These are phyloP conservation scores for Physella acuta DNA, from an alignment of 1,140 invertebrate species.

Conservation along the genomic window DNA sequence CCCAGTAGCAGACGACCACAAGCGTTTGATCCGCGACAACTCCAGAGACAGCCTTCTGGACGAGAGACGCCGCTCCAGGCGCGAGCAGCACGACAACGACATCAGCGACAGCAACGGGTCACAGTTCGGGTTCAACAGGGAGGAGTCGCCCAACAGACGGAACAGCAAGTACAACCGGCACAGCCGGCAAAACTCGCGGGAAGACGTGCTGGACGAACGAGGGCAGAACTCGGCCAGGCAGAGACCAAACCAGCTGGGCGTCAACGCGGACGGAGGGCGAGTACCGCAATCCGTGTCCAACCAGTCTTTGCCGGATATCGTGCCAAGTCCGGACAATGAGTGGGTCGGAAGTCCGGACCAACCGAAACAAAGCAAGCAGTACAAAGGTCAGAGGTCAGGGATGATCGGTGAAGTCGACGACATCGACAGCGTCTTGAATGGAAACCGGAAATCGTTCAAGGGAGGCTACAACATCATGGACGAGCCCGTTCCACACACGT, in stretches of 20 bases:
- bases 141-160: slow-evolving; percentile 50
- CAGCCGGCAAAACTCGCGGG: slow-evolving; percentile 46
- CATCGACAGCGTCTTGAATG: slow-evolving; percentile 49
- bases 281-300: slow-evolving; percentile 32
- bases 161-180: slow-evolving; percentile 34
- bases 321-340: slow-evolving; percentile 32
- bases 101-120: slow-evolving; percentile 41
- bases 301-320: slow-evolving; percentile 47
- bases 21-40: slow-evolving; percentile 40
- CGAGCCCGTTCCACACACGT: slow-evolving; percentile 45
- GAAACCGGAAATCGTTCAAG: slow-evolving; percentile 26
- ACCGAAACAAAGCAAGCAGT: slow-evolving; percentile 27
- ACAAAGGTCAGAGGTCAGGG: slow-evolving; percentile 36
- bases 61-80: slow-evolving; percentile 36
- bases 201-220: slow-evolving; percentile 44
- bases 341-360: slow-evolving; percentile 20
- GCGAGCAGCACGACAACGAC: slow-evolving; percentile 38
- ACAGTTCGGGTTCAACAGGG: slow-evolving; percentile 47
- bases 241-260: slow-evolving; percentile 39
- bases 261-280: slow-evolving; percentile 31
- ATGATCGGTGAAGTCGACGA: slow-evolving; percentile 47
- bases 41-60: slow-evolving; percentile 48
- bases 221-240: slow-evolving; percentile 26
- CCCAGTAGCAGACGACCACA: slow-evolving; percentile 27
- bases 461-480: slow-evolving; percentile 43